phyloP scores from a whole-genome alignment of 2,888 invertebrate genomes.

The Kuschelorhynchus macadamiae region DNA sequence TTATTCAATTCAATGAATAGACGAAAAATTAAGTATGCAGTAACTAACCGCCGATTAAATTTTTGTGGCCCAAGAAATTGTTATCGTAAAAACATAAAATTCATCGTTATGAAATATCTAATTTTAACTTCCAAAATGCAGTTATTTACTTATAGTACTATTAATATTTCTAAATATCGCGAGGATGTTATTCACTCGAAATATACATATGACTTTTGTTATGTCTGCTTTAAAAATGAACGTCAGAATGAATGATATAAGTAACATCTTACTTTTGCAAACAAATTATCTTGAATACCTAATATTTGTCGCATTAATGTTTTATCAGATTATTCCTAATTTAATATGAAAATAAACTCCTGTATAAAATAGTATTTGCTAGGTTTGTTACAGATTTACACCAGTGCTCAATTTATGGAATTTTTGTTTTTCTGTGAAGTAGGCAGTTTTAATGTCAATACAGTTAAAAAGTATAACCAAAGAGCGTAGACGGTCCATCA shows the following conservation, averaged over 20 bases:
- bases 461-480: too few relatives aligned
- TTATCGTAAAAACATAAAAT: too few relatives aligned
- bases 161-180: constrained; percentile 19
- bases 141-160: background rate
- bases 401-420: too few relatives aligned
- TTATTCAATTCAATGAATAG: too few relatives aligned
- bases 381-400: background rate
- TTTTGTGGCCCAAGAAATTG: too few relatives aligned
- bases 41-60: too few relatives aligned
- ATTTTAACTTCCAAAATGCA: background rate
- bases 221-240: constrained; percentile 27
- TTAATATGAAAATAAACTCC: background rate
- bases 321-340: background rate
- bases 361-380: background rate
- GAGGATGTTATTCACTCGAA: constrained; percentile 17
- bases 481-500: too few relatives aligned
- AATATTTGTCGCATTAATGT: background rate
- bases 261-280: background rate
- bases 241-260: constrained; percentile 1
- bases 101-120: too few relatives aligned
- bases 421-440: too few relatives aligned
- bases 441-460: too few relatives aligned
- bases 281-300: background rate
- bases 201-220: constrained; percentile 35
- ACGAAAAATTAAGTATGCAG: too few relatives aligned